Conservation (phyloP, 2,113 vertebrate species). For the Clarias macrocephalus region DNA sequence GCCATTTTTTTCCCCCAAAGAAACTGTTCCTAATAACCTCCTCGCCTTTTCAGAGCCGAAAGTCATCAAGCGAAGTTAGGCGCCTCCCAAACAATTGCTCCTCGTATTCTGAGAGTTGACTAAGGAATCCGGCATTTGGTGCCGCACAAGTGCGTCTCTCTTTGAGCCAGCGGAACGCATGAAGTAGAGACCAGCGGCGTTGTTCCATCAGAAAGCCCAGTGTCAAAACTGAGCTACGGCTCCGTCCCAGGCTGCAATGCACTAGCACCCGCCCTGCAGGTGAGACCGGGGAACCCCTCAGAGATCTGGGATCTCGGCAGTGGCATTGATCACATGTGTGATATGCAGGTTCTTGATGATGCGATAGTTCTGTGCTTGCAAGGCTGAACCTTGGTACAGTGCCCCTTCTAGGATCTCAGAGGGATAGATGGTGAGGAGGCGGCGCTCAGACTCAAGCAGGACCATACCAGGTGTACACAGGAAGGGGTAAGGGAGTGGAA, state of each 20-base stretch:
- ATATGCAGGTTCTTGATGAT: conserved; percentile 70
- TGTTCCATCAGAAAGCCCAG: conserved; percentile 70
- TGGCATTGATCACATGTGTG: conserved; percentile 68
- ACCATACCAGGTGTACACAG: conserved; percentile 65
- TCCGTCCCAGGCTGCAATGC: conserved; percentile 66
- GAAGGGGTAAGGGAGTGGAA: conserved; percentile 67
- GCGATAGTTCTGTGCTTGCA: conserved; percentile 61
- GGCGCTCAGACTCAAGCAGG: conserved; percentile 63
- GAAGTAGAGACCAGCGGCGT: conserved; percentile 61
- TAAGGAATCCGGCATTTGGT: conserved; percentile 66
- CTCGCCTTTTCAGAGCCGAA: conserved; percentile 55
- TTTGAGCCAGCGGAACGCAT: conserved; percentile 68
- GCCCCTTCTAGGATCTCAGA: conserved; percentile 68
- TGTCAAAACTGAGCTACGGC: conserved; percentile 67
- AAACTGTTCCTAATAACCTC: neutral
- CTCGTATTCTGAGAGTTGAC: conserved; percentile 65
- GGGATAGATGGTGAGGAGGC: conserved; percentile 66
- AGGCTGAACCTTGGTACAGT: conserved; percentile 66
- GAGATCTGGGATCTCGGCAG: conserved; percentile 61
- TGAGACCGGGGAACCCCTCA: conserved; percentile 55
- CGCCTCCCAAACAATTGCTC: conserved; percentile 66
- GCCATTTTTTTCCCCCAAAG: neutral
- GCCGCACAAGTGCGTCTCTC: conserved; percentile 65
- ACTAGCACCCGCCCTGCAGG: conserved; percentile 62
- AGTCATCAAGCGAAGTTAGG: conserved; percentile 64